These are phyloP conservation scores for Elanus axillaris DNA, from an alignment of 2,113 vertebrate species.

Conservation along the genomic window DNA sequence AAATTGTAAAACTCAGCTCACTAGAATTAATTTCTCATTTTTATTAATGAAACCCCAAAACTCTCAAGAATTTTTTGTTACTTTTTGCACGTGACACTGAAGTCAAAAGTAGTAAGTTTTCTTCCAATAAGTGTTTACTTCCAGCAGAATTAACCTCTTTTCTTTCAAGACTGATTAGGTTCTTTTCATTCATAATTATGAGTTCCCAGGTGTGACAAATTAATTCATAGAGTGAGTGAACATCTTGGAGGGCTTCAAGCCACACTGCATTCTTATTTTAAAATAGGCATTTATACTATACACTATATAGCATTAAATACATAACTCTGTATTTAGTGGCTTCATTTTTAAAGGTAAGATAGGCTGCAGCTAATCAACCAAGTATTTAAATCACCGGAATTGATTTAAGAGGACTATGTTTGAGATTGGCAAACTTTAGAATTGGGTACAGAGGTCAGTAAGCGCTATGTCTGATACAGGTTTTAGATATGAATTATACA, in stretches of 20 bases:
- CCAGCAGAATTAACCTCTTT: not conserved
- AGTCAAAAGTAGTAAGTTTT: not conserved
- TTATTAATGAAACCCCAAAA: not conserved
- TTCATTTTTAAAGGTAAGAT: not conserved
- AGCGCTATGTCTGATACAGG: not conserved
- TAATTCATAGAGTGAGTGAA: not conserved
- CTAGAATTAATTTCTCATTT: not conserved
- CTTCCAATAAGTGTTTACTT: not conserved
- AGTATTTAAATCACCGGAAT: not conserved
- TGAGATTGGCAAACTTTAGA: not conserved
- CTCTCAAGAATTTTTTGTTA: not conserved
- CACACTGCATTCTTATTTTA: not conserved
- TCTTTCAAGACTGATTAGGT: not conserved
- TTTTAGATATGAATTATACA: not conserved
- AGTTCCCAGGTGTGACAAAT: not conserved
- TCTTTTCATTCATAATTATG: not conserved
- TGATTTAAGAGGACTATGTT: not conserved
- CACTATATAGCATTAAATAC: accelerated
- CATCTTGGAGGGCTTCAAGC: not conserved
- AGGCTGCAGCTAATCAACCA: not conserved
- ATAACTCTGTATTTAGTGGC: not conserved
- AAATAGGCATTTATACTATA: not conserved
- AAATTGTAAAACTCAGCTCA: not conserved
- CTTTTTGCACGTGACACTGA: not conserved
- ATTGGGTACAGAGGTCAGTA: not conserved